Evolutionary conservation across 2,888 invertebrate species (phyloP).

Genomic region (Germaria angustata): DNA sequence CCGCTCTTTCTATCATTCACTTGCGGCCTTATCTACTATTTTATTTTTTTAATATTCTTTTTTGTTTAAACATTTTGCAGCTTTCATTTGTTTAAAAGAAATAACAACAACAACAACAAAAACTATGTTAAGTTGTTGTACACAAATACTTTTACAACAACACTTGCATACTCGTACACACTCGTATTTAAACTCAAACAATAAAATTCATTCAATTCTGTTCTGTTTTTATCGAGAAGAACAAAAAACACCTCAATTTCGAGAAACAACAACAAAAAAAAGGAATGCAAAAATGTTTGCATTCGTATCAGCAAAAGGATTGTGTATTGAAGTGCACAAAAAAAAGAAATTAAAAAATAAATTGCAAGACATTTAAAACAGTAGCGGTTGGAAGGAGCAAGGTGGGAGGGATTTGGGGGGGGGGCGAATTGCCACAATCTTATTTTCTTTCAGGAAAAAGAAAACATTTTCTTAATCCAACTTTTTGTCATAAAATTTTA

Average conservation of each 20-base stretch:
- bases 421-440: not conserved
- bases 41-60: not conserved
- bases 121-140: conserved; percentile 45
- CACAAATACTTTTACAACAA: conserved; percentile 14
- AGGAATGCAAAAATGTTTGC: not conserved
- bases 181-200: conserved; percentile 9
- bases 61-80: conserved; percentile 1
- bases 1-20: not conserved
- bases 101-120: conserved; percentile 3
- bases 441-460: not conserved
- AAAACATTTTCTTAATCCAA: too few relatives aligned
- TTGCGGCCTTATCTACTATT: not conserved
- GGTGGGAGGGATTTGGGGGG: too few relatives aligned
- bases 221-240: not conserved
- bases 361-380: conserved; percentile 22
- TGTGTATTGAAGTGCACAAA: conserved; percentile 2
- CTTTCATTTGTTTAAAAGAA: conserved; percentile 7
- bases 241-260: conserved; percentile 15
- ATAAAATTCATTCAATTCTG: conserved; percentile 45
- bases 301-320: conserved; percentile 24
- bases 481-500: too few relatives aligned
- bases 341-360: not conserved
- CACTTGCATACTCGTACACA: not conserved
- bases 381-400: too few relatives aligned
- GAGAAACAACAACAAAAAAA: not conserved